phyloP scores from a whole-genome alignment of 2,113 vertebrate species.

The Petrocephalus microphthalmus region DNA sequence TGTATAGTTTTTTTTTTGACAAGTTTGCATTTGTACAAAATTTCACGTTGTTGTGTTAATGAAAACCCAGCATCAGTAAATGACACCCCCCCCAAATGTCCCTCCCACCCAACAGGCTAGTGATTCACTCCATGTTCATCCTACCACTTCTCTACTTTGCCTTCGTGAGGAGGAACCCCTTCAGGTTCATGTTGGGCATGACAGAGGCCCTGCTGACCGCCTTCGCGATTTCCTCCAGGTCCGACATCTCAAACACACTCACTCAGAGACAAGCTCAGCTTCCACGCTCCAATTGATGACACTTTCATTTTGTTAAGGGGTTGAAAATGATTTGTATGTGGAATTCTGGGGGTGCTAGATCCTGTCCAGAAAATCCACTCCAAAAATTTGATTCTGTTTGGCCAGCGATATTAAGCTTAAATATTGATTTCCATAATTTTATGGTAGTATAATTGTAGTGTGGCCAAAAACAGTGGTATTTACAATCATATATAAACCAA shows the following conservation, averaged over 20 bases:
- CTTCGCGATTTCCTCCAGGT: constrained; percentile 80
- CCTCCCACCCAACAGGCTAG: constrained; percentile 53
- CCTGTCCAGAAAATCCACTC: background rate
- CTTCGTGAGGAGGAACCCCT: constrained; percentile 71
- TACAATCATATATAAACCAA: background rate
- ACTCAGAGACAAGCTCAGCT: background rate
- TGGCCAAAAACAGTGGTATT: background rate
- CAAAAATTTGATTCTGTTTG: background rate
- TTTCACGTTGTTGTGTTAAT: background rate
- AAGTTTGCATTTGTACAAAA: background rate
- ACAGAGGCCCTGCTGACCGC: constrained; percentile 73
- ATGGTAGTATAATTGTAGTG: background rate
- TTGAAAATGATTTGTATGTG: background rate
- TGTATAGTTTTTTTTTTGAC: background rate
- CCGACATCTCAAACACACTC: background rate
- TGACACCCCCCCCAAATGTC: background rate
- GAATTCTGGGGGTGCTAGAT: background rate
- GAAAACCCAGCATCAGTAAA: background rate
- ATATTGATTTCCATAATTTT: background rate
- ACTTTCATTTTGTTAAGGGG: background rate
- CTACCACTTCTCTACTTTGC: constrained; percentile 71
- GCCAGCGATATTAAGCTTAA: background rate
- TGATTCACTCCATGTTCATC: constrained; percentile 64
- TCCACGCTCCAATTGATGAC: background rate
- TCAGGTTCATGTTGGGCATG: constrained; percentile 71